These are phyloP conservation scores for Drosophila mayri DNA, from an alignment of 1,140 invertebrate species.

Conservation along the genomic window DNA sequence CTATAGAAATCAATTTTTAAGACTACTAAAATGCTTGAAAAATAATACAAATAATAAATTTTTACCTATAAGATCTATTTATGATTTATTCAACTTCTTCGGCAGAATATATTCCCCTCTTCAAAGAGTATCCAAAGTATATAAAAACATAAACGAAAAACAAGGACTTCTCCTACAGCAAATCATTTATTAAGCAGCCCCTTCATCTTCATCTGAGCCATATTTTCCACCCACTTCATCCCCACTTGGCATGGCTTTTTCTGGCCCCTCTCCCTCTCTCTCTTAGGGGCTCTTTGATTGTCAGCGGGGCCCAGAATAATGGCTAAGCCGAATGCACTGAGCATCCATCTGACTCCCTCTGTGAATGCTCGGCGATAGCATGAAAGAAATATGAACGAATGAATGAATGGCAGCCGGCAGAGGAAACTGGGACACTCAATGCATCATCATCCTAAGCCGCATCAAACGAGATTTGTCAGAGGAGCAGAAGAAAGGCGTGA, in stretches of 20 bases:
- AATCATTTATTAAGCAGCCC: slow-evolving; percentile 47
- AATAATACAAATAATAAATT: not conserved
- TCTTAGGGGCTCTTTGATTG: slow-evolving; percentile 29
- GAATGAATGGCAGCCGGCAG: slow-evolving; percentile 35
- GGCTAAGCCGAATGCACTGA: slow-evolving; percentile 50
- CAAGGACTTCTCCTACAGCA: slow-evolving; percentile 18
- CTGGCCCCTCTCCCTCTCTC: not conserved
- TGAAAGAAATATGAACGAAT: slow-evolving; percentile 42
- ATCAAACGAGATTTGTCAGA: slow-evolving; percentile 55
- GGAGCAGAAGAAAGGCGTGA: slow-evolving; percentile 37
- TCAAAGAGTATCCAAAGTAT: not conserved
- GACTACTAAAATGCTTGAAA: not conserved
- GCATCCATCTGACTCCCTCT: slow-evolving; percentile 27
- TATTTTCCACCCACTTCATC: slow-evolving; percentile 9
- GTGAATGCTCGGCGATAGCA: slow-evolving; percentile 25
- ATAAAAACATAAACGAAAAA: slow-evolving; percentile 13
- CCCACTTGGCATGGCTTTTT: slow-evolving; percentile 31
- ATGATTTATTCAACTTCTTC: not conserved
- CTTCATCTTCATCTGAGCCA: slow-evolving; percentile 36
- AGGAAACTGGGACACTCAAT: slow-evolving; percentile 54
- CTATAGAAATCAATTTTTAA: not conserved
- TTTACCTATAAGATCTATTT: not conserved
- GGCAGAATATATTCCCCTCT: not conserved
- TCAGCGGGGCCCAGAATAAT: slow-evolving; percentile 41
- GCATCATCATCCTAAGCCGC: slow-evolving; percentile 56